phyloP scores from a whole-genome alignment of 2,797 vertebrate species.

The Adelosebastes latens region DNA sequence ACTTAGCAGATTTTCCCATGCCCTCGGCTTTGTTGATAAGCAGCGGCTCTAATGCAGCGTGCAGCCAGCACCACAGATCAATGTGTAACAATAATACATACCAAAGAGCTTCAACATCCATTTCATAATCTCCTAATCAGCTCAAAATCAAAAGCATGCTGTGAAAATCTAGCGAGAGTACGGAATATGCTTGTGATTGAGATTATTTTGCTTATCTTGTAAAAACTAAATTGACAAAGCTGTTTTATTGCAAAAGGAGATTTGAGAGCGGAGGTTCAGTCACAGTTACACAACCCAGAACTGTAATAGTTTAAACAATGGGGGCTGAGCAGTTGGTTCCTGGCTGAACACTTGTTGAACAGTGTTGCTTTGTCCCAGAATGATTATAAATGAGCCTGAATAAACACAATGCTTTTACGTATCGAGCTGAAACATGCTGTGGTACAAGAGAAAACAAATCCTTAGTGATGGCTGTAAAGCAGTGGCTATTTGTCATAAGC shows the following conservation, averaged over 20 bases:
- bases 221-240: conserved; percentile 51
- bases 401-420: background rate
- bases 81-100: conserved; percentile 67
- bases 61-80: conserved; percentile 63
- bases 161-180: conserved; percentile 46
- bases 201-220: conserved; percentile 63
- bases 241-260: conserved; percentile 30
- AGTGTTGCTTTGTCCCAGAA: conserved; percentile 40
- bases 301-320: conserved; percentile 43
- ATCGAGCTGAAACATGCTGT: background rate
- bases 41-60: conserved; percentile 65
- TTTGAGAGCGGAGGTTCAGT: conserved; percentile 26
- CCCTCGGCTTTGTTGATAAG: conserved; percentile 73
- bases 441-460: conserved; percentile 5
- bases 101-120: conserved; percentile 59
- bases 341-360: conserved; percentile 45
- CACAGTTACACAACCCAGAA: conserved; percentile 22
- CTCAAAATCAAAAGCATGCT: conserved; percentile 68
- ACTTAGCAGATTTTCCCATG: conserved; percentile 66
- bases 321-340: conserved; percentile 36
- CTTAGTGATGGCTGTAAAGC: background rate
- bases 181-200: conserved; percentile 58
- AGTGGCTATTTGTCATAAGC: background rate
- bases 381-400: conserved; percentile 12
- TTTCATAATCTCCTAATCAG: conserved; percentile 75